Conservation (phyloP, 2,797 vertebrate species). For the Melanitta fusca region DNA sequence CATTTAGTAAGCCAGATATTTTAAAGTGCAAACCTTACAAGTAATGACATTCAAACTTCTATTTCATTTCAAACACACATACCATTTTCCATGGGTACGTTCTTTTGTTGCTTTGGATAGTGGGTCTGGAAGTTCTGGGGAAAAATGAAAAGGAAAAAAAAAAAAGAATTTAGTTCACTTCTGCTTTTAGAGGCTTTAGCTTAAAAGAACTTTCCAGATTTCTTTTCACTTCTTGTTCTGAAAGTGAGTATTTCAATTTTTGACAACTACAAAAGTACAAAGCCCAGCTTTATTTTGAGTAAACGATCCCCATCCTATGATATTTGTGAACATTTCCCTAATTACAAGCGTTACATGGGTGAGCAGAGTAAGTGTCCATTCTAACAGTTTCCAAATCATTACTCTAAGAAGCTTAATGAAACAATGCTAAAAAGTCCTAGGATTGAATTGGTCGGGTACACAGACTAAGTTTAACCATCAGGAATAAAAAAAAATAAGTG, state of each 20-base stretch:
- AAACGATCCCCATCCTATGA: fast-evolving
- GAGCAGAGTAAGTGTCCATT: background rate
- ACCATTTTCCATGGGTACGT: conserved; percentile 53
- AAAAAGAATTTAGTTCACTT: background rate
- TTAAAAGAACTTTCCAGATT: background rate
- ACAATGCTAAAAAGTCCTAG: background rate
- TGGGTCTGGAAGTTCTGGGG: conserved; percentile 84
- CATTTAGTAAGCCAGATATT: background rate
- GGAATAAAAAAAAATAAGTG: background rate
- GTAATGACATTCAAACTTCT: background rate
- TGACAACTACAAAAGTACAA: background rate
- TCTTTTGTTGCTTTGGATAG: conserved; percentile 69
- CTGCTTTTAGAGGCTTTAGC: background rate
- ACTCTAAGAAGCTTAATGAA: background rate
- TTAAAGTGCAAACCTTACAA: background rate
- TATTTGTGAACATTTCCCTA: background rate
- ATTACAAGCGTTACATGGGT: background rate
- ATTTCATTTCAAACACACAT: background rate
- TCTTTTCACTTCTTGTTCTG: background rate
- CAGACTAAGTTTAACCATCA: background rate
- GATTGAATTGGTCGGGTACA: background rate
- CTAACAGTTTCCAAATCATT: background rate
- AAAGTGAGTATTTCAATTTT: background rate
- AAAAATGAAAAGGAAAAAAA: fast-evolving
- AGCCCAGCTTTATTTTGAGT: background rate